phyloP scores from a whole-genome alignment of 2,113 vertebrate species.

The Lampris incognitus region DNA sequence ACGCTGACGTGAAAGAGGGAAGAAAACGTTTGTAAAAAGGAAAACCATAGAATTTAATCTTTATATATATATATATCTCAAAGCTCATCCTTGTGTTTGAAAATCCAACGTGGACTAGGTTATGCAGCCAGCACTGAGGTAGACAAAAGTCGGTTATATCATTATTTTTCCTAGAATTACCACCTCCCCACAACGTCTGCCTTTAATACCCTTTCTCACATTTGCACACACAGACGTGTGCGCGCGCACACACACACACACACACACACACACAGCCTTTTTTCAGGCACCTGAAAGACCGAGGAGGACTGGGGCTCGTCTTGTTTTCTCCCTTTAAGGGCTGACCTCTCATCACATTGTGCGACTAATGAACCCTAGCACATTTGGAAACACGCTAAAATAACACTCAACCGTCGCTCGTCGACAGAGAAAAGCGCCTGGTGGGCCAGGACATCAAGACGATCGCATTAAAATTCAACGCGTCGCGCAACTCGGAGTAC shows the following conservation, averaged over 20 bases:
- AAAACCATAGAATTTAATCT: background rate
- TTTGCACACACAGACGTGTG: constrained; percentile 17
- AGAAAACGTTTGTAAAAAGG: constrained; percentile 2
- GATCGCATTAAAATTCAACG: background rate
- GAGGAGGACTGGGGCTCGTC: constrained; percentile 16
- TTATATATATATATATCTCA: too few relatives aligned
- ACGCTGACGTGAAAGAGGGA: background rate
- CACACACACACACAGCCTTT: constrained; percentile 17
- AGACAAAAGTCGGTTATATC: constrained; percentile 63
- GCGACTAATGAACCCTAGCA: constrained; percentile 55
- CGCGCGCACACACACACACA: constrained; percentile 33
- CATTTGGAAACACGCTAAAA: constrained; percentile 21
- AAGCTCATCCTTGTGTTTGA: background rate
- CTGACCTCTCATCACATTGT: constrained; percentile 29
- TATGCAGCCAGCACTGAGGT: constrained; percentile 23
- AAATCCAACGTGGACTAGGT: constrained; percentile 12
- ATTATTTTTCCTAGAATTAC: constrained; percentile 62
- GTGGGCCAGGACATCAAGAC: background rate
- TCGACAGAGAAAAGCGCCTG: background rate
- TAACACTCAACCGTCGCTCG: background rate
- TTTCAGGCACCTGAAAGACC: constrained; percentile 39
- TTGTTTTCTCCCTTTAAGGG: constrained; percentile 65
- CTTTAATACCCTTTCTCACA: constrained; percentile 50
- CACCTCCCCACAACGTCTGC: constrained; percentile 40
- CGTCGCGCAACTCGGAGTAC: background rate